Evolutionary conservation across 2,888 invertebrate genomes (phyloP).

Genomic region (Notodonta ziczac): DNA sequence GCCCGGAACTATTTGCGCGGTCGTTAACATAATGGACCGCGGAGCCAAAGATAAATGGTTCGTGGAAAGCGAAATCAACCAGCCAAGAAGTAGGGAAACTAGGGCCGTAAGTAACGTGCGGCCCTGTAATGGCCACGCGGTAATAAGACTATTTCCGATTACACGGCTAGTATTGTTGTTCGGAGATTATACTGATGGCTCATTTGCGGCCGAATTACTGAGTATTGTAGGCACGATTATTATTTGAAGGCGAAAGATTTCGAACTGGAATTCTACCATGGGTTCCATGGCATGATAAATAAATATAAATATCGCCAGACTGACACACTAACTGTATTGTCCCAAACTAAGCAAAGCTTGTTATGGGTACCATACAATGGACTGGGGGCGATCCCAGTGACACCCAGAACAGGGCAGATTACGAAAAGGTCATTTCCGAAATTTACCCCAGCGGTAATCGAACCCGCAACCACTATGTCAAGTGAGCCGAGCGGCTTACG

Average conservation of each 20-base stretch:
- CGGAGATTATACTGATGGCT: slow-evolving; percentile 22
- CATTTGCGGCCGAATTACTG: slow-evolving; percentile 12
- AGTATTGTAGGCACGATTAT: not conserved
- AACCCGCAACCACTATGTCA: too few species aligned
- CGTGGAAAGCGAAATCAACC: slow-evolving; percentile 62
- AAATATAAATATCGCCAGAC: too few species aligned
- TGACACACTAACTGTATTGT: too few species aligned
- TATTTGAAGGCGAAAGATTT: not conserved
- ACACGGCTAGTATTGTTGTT: slow-evolving; percentile 19
- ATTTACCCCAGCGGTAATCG: too few species aligned
- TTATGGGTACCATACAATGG: too few species aligned
- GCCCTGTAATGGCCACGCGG: slow-evolving; percentile 44
- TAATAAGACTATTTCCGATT: slow-evolving; percentile 39
- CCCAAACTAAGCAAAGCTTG: too few species aligned
- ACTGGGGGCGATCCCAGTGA: too few species aligned
- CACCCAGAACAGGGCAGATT: too few species aligned
- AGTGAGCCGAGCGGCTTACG: too few species aligned
- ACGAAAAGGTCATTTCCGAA: too few species aligned
- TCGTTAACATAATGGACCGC: slow-evolving; percentile 75
- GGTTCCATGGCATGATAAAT: not conserved
- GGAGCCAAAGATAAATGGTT: slow-evolving; percentile 70
- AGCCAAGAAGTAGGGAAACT: slow-evolving; percentile 59
- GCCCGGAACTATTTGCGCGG: slow-evolving; percentile 66
- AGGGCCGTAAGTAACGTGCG: slow-evolving; percentile 43
- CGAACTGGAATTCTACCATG: slow-evolving; percentile 13